A percentile compares a stretch with the other conserved stretches of the same genome.
Evolutionary conservation across 2,888 invertebrate genomes (phyloP).

Genomic region (Aspidiotus rigidus): DNA sequence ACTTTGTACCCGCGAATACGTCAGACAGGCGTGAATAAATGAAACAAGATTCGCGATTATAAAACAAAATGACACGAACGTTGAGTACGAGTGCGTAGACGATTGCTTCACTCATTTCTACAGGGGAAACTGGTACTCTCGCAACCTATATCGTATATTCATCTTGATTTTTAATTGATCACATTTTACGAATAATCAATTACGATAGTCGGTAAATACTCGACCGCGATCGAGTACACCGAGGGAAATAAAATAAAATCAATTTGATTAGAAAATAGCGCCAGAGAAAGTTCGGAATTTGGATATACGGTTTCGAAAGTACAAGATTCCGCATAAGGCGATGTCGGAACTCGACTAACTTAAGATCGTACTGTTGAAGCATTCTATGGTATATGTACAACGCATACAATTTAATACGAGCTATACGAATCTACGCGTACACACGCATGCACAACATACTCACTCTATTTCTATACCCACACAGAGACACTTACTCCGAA

Average conservation of each 20-base stretch:
- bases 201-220: background rate
- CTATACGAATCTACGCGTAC: background rate
- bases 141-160: too few relatives aligned
- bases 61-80: too few relatives aligned
- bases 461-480: constrained; percentile 5
- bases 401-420: constrained; percentile 6
- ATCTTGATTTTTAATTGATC: background rate
- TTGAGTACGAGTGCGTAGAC: too few relatives aligned
- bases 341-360: background rate
- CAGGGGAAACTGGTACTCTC: background rate
- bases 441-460: background rate
- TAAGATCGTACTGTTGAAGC: background rate
- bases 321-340: constrained; percentile 30
- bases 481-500: background rate
- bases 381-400: constrained; percentile 13
- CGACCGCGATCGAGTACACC: background rate
- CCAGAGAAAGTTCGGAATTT: constrained; percentile 29
- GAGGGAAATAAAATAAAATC: background rate
- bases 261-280: background rate
- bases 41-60: too few relatives aligned
- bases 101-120: background rate
- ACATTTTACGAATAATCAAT: constrained; percentile 2
- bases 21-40: too few relatives aligned
- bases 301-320: constrained; percentile 29
- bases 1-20: too few relatives aligned